Evolutionary conservation across 2,888 invertebrate species (phyloP), one percentile per base, ranked within the genome.

Genomic region (Neoitamus cyanurus): DNA sequence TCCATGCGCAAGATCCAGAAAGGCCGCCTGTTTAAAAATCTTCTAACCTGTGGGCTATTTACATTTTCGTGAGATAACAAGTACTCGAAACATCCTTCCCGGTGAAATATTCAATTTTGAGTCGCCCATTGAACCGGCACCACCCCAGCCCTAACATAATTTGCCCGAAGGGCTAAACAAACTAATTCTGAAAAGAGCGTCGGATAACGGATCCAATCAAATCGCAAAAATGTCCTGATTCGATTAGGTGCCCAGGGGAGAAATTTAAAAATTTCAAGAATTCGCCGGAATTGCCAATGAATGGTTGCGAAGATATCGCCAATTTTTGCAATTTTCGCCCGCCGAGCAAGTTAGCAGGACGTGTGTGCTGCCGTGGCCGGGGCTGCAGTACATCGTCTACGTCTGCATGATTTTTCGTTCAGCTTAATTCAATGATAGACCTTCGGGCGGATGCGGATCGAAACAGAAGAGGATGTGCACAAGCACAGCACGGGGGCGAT

Each of bases 361-460:
- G 42, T 42, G 42, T 42, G 42, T 42, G 42, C 58, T 7, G n/a
- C 20, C 48, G 20, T 6, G 48, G 0, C 20, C 5, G 20, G 58
- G 25, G 25, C 58, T 58, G 58, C 58, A 58, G 73, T 36, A 73
- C 73, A 73, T 73, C 73, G 73, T 36, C 73, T 73, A 73, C 36
- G 34, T 73, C 73, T 73, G 73, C 73, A 73, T 73, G 73, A 73
- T 73, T 73, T 73, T 36, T 73, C 73, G 36, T 73, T 34, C 73
- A 73, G 20, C 73, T 73, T 73, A 73, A 73, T 73, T 73, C 73
- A 73, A 73, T 73, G 73, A 73, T 15, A 73, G 36, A 34, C 73
- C 73, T 36, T 34, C 31, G 36, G 36, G 73, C 13, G 73, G 34
- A 58, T 25, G 58, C 58, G 58, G 58, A 58, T 58, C 58, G 58